phyloP scores from a whole-genome alignment of 2,888 invertebrate genomes.

The Troides helena region DNA sequence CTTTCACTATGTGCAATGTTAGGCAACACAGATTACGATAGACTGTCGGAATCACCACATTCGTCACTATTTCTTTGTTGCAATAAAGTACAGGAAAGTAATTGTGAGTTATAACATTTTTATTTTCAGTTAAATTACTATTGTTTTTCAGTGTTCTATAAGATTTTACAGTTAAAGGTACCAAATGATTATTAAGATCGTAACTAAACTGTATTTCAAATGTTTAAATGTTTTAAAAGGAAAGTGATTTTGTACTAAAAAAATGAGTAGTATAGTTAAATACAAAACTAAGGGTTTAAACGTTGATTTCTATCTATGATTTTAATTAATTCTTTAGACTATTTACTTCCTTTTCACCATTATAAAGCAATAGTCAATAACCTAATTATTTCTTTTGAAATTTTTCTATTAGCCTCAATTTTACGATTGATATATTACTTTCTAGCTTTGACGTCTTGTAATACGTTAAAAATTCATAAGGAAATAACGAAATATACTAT shows the following conservation, averaged over 20 bases:
- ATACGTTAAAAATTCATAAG: slow-evolving; percentile 71
- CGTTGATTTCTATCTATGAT: neutral
- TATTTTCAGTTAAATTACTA: neutral
- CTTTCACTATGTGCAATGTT: slow-evolving; percentile 53
- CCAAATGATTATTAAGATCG: neutral
- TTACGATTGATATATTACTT: slow-evolving; percentile 18
- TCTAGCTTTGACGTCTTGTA: slow-evolving; percentile 65
- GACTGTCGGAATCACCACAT: slow-evolving; percentile 43
- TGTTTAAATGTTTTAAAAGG: too few species aligned
- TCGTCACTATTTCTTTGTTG: slow-evolving; percentile 49
- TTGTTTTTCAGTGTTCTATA: neutral
- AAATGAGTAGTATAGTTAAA: neutral
- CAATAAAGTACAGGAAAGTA: slow-evolving; percentile 63
- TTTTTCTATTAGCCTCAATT: neutral
- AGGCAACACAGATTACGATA: slow-evolving; percentile 58
- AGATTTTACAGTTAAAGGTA: neutral
- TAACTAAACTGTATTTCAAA: neutral
- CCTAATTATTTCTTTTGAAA: neutral
- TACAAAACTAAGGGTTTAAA: neutral
- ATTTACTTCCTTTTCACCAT: neutral
- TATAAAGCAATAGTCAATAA: too few species aligned
- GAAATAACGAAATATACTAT: slow-evolving; percentile 64
- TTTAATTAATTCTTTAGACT: neutral
- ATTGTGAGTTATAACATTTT: slow-evolving; percentile 55
- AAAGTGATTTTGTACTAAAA: too few species aligned